Conservation (phyloP, 2,888 invertebrate genomes). For the Eupelmus urozonus region DNA sequence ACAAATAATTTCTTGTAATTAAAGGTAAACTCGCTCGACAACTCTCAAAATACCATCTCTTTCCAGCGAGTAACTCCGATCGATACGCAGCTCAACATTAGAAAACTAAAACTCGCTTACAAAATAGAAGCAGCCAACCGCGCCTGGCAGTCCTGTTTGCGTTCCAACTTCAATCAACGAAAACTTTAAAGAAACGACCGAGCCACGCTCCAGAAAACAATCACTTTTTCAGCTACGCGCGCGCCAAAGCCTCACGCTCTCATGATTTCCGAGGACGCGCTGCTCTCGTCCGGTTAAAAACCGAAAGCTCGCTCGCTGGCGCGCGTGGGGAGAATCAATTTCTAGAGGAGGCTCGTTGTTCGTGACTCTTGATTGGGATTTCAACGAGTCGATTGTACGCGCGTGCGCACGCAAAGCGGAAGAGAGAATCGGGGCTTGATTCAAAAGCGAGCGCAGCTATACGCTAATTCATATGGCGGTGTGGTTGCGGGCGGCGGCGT, state of each 20-base stretch:
- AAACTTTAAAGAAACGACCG: not conserved
- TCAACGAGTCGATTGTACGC: slow-evolving; percentile 40
- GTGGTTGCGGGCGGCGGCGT: not conserved
- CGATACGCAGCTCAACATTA: too few relatives aligned
- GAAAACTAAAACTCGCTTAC: too few relatives aligned
- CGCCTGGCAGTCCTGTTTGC: too few relatives aligned
- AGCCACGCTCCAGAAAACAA: not conserved
- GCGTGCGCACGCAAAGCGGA: slow-evolving; percentile 13
- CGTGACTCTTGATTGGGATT: slow-evolving; percentile 44
- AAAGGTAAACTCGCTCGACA: too few relatives aligned
- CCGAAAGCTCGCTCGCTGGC: not conserved
- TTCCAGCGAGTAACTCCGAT: too few relatives aligned
- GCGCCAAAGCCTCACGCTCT: not conserved
- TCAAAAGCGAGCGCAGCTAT: slow-evolving; percentile 22
- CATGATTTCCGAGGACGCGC: slow-evolving; percentile 1
- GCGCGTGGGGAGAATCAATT: slow-evolving; percentile 29
- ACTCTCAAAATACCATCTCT: too few relatives aligned
- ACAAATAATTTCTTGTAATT: not conserved
- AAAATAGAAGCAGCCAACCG: too few relatives aligned
- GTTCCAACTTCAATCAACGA: not conserved
- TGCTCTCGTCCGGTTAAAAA: not conserved
- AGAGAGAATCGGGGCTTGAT: slow-evolving; percentile 26
- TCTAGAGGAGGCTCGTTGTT: slow-evolving; percentile 26
- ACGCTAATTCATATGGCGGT: slow-evolving; percentile 45
- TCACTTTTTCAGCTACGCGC: not conserved